These are phyloP conservation scores for Polyommatus iphigenia DNA, from an alignment of 2,888 invertebrate genomes.

Conservation along the genomic window DNA sequence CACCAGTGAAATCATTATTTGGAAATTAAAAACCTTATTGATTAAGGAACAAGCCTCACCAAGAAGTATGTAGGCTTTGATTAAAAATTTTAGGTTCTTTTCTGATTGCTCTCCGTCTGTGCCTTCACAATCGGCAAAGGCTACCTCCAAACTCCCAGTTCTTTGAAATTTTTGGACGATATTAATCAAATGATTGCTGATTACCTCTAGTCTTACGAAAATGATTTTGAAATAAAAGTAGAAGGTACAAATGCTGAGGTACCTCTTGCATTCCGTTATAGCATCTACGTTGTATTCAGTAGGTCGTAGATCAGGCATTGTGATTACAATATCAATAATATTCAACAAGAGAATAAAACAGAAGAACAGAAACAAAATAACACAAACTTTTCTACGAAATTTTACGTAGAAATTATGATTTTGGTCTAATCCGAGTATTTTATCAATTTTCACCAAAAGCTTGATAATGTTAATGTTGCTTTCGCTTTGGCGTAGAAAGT, in stretches of 20 bases:
- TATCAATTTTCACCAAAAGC: slow-evolving; percentile 35
- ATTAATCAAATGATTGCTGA: slow-evolving; percentile 52
- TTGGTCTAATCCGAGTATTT: slow-evolving; percentile 33
- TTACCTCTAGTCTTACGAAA: slow-evolving; percentile 47
- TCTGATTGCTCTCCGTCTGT: slow-evolving; percentile 20
- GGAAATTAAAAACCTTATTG: slow-evolving; percentile 58
- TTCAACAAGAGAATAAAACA: not conserved
- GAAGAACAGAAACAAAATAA: not conserved
- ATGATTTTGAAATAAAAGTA: slow-evolving; percentile 52
- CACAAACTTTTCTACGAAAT: slow-evolving; percentile 25
- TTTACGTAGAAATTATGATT: slow-evolving; percentile 30
- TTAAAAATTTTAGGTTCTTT: slow-evolving; percentile 43
- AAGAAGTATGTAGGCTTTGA: slow-evolving; percentile 41
- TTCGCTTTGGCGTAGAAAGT: not conserved
- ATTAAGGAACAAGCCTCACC: slow-evolving; percentile 49
- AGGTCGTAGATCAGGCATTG: not conserved
- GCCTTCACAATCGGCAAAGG: not conserved
- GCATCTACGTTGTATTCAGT: not conserved
- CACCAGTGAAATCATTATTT: slow-evolving; percentile 52
- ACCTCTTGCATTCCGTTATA: slow-evolving; percentile 35
- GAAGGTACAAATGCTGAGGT: slow-evolving; percentile 43
- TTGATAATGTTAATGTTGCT: slow-evolving; percentile 32
- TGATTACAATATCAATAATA: not conserved
- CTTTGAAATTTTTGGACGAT: slow-evolving; percentile 45
- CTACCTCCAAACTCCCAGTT: not conserved